These are phyloP conservation scores for Urophycis tenuis DNA, from an alignment of 2,797 vertebrate species.

Conservation along the genomic window DNA sequence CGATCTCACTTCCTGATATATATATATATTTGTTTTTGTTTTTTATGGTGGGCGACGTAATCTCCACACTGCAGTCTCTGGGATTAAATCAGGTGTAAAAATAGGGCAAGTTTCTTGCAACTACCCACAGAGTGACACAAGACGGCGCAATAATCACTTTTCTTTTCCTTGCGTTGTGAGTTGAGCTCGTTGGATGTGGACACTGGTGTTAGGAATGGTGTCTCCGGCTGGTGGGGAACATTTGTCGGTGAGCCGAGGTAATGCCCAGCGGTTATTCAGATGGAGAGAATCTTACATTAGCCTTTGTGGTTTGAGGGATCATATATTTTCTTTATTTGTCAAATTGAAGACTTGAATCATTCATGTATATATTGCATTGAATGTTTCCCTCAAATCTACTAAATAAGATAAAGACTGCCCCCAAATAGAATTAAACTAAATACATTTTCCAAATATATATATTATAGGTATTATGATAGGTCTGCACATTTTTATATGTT, in stretches of 20 bases:
- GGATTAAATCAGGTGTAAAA: not conserved
- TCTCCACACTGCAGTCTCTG: not conserved
- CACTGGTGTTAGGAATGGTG: not conserved
- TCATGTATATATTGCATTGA: too few species aligned
- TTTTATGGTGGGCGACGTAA: not conserved
- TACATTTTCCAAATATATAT: not conserved
- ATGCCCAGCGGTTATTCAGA: too few species aligned
- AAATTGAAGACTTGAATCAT: not conserved
- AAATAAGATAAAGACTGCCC: conserved; percentile 3
- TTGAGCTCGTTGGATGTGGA: not conserved
- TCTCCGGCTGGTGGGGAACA: not conserved
- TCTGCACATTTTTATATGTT: not conserved
- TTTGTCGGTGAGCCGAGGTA: not conserved
- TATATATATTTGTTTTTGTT: too few species aligned
- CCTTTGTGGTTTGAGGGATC: not conserved
- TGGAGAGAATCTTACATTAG: not conserved
- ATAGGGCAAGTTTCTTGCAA: not conserved
- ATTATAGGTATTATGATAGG: too few species aligned
- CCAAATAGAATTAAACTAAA: not conserved
- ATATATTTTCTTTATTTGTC: not conserved
- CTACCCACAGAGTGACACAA: not conserved
- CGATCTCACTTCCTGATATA: not conserved
- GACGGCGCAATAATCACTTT: not conserved
- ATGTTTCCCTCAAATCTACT: too few species aligned
- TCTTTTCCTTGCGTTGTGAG: not conserved